These are phyloP conservation scores for Lonchura striata DNA, from an alignment of 2,113 vertebrate genomes.

Conservation along the genomic window DNA sequence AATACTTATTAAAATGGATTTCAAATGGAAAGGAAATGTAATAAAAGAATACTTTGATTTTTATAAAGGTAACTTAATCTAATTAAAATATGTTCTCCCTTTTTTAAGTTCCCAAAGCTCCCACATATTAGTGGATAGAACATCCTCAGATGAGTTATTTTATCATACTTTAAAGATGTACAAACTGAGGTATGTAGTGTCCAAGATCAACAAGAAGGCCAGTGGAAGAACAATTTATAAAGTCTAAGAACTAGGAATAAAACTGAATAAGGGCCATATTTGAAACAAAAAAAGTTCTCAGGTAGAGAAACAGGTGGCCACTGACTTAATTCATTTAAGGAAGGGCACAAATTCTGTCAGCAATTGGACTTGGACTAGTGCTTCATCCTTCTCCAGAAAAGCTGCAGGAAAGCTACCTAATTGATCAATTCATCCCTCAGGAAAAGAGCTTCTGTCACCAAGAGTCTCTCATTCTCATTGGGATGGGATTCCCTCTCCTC, in stretches of 20 bases:
- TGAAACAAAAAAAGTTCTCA: not conserved
- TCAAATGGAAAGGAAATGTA: not conserved
- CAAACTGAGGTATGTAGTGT: not conserved
- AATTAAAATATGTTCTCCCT: not conserved
- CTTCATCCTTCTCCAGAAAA: not conserved
- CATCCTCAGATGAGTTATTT: not conserved
- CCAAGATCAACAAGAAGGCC: not conserved
- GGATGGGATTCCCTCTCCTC: not conserved
- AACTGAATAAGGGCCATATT: not conserved
- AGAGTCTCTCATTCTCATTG: not conserved
- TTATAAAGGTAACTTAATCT: not conserved
- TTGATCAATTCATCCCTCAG: not conserved
- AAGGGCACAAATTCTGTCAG: not conserved
- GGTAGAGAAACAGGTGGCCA: not conserved
- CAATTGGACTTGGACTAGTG: not conserved
- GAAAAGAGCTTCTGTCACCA: not conserved
- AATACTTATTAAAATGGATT: not conserved
- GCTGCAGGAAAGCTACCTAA: not conserved
- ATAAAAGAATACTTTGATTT: not conserved
- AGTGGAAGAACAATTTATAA: not conserved
- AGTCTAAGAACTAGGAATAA: not conserved
- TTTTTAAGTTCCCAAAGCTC: not conserved
- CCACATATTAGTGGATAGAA: not conserved
- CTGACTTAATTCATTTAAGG: not conserved
- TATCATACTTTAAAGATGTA: not conserved